Evolutionary conservation across 2,888 invertebrate genomes (phyloP).

Genomic region (Callosobruchus maculatus): DNA sequence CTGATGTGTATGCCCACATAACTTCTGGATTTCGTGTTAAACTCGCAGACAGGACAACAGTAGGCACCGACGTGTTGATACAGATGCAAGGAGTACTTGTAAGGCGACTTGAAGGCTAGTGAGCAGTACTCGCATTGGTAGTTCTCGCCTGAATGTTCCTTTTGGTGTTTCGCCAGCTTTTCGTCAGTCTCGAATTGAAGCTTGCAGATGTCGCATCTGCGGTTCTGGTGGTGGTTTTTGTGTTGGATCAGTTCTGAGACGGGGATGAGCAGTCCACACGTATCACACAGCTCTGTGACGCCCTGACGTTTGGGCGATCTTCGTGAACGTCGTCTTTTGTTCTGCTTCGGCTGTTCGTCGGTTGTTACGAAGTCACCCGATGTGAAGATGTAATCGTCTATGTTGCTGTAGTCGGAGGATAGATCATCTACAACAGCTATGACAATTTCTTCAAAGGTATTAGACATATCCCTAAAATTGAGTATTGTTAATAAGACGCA

Average conservation of each 20-base stretch:
- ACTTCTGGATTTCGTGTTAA: constrained; percentile 21
- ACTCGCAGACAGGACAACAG: constrained; percentile 28
- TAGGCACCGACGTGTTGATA: background rate
- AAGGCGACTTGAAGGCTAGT: constrained; percentile 26
- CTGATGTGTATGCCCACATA: constrained; percentile 28
- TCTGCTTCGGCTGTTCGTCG: background rate
- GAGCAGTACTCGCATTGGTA: constrained; percentile 31
- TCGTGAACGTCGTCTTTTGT: background rate
- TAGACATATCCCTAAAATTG: constrained; percentile 17
- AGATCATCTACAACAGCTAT: constrained; percentile 11
- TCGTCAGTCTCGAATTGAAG: constrained; percentile 15
- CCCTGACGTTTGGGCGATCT: background rate
- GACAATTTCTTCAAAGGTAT: constrained; percentile 21
- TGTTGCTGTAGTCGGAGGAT: background rate
- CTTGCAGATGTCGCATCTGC: constrained; percentile 23
- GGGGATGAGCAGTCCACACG: background rate
- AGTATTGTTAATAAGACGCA: constrained; percentile 15
- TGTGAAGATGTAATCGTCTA: background rate
- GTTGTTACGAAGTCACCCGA: background rate
- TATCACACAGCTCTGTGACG: background rate
- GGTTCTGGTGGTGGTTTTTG: constrained; percentile 4
- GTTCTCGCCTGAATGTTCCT: constrained; percentile 32
- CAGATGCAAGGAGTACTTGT: background rate
- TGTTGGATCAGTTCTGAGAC: background rate
- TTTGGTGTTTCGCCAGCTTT: constrained; percentile 22